phyloP scores from a whole-genome alignment of 2,797 vertebrate species.

The Bryconaethiops microstoma region DNA sequence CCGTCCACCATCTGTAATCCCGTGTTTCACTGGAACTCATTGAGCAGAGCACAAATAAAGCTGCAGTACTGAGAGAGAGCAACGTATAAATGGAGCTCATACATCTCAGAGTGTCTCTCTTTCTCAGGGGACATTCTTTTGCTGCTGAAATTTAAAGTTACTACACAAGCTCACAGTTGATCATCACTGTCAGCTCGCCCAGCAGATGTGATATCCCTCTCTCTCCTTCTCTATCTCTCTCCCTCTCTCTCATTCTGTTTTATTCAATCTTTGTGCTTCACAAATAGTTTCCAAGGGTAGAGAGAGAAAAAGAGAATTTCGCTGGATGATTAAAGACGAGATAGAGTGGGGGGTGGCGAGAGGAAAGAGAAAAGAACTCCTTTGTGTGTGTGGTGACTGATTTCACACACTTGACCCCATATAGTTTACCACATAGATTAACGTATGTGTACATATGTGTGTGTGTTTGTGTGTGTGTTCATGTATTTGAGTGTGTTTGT shows the following conservation, averaged over 20 bases:
- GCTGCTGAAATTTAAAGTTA: no score
- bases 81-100: not conserved
- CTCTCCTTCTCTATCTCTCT: not conserved
- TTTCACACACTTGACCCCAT: not conserved
- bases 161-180: no score
- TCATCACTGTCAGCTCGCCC: no score
- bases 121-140: not conserved
- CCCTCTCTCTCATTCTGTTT: constrained; percentile 21
- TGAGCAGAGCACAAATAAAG: not conserved
- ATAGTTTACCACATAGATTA: no score
- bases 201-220: not conserved
- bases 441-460: no score
- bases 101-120: constrained; percentile 25
- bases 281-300: constrained; percentile 32
- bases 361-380: no score
- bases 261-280: not conserved
- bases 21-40: not conserved
- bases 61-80: not conserved
- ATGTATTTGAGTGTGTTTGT: no score
- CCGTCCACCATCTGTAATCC: not conserved
- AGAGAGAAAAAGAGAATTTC: not conserved
- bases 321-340: not conserved
- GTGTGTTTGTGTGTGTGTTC: no score
- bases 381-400: no score
- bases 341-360: not conserved